phyloP scores from a whole-genome alignment of 2,797 vertebrate genomes.

The Alosa sapidissima region DNA sequence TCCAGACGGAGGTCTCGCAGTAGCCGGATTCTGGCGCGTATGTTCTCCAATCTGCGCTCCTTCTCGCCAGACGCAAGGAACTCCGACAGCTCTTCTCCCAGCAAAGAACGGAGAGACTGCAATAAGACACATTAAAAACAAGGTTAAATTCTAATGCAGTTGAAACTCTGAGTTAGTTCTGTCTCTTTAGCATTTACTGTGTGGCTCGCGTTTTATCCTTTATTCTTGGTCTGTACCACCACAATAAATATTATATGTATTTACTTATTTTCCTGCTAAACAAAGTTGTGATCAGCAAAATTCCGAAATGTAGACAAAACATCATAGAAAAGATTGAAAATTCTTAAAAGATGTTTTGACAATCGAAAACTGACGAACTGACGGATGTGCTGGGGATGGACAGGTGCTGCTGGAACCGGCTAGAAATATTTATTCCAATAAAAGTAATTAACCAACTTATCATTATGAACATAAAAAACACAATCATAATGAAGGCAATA shows the following conservation, averaged over 20 bases:
- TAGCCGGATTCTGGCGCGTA: conserved; percentile 77
- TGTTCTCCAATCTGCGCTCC: conserved; percentile 67
- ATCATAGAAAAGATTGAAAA: neutral
- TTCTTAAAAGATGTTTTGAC: neutral
- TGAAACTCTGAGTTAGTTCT: neutral
- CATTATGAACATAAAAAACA: neutral
- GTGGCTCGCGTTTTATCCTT: neutral
- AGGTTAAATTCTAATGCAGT: neutral
- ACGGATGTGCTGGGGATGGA: neutral
- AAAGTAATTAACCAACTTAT: neutral
- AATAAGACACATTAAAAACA: conserved; percentile 17
- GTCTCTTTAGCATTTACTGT: neutral
- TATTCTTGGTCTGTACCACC: no score
- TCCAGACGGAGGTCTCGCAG: conserved; percentile 80
- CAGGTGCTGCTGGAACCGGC: neutral
- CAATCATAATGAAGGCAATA: neutral
- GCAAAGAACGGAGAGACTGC: conserved; percentile 76
- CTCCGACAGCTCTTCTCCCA: conserved; percentile 80
- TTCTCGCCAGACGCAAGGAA: conserved; percentile 77
- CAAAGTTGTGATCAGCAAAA: neutral
- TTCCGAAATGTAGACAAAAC: neutral
- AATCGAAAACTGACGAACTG: neutral
- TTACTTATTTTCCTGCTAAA: neutral
- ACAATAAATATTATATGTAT: neutral
- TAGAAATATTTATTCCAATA: neutral